These are phyloP conservation scores for Petrocephalus sullivani DNA, from an alignment of 2,797 vertebrate genomes.

Conservation along the genomic window DNA sequence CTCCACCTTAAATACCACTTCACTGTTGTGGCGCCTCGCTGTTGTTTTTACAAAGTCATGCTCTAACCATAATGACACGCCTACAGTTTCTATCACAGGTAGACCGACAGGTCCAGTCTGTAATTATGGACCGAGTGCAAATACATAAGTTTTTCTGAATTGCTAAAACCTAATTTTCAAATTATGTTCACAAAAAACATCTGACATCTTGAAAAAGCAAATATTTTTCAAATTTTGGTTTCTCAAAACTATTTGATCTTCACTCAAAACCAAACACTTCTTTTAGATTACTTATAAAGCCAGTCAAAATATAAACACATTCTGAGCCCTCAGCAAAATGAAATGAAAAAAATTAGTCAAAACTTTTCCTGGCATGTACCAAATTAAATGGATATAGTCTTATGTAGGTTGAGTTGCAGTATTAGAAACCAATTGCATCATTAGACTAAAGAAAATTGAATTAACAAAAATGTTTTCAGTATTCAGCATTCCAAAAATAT, in stretches of 20 bases:
- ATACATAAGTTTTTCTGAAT: not conserved
- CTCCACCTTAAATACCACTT: not conserved
- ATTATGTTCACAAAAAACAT: not conserved
- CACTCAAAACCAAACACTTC: not conserved
- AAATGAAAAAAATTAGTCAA: not conserved
- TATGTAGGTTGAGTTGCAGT: not conserved
- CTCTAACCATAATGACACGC: not conserved
- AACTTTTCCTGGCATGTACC: not conserved
- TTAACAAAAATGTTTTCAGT: not conserved
- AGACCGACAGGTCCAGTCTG: not conserved
- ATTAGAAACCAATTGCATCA: not conserved
- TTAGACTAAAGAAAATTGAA: not conserved
- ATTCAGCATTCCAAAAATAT: not conserved
- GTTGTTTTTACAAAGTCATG: not conserved
- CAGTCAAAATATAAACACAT: not conserved
- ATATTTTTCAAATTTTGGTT: not conserved
- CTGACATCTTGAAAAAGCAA: not conserved
- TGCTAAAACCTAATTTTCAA: not conserved
- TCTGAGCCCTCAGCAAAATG: not conserved
- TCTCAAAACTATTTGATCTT: not conserved
- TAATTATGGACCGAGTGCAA: not conserved
- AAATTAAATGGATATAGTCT: not conserved
- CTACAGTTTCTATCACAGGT: not conserved
- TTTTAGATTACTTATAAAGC: not conserved
- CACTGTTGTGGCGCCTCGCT: not conserved